phyloP scores from a whole-genome alignment of 1,140 invertebrate genomes.

The Dendrolimus kikuchii region DNA sequence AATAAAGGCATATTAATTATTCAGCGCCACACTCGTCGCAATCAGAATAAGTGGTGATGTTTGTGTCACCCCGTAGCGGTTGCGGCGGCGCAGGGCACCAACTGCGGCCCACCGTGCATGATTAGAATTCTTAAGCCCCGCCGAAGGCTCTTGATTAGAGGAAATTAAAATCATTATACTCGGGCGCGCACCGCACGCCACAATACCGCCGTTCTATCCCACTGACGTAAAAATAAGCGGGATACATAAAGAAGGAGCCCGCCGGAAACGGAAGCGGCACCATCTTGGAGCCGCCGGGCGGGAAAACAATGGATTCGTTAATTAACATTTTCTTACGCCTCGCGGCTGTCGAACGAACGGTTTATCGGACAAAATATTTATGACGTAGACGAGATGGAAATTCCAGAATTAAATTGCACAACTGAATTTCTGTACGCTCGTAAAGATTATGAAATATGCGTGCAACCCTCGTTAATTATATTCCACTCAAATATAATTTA shows the following conservation, averaged over 20 bases:
- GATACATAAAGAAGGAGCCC: slow-evolving; percentile 67
- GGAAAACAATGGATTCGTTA: slow-evolving; percentile 73
- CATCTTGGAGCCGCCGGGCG: slow-evolving; percentile 69
- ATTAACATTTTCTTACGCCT: slow-evolving; percentile 75
- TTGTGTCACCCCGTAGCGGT: slow-evolving; percentile 47
- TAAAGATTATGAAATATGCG: slow-evolving; percentile 30
- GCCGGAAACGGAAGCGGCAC: slow-evolving; percentile 68
- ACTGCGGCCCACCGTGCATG: slow-evolving; percentile 28
- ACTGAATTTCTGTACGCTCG: slow-evolving; percentile 32
- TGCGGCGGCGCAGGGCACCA: too few species aligned
- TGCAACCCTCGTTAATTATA: too few species aligned
- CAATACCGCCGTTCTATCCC: slow-evolving; percentile 49
- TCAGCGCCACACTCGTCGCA: slow-evolving; percentile 68
- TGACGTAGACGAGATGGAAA: slow-evolving; percentile 55
- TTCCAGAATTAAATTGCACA: slow-evolving; percentile 47
- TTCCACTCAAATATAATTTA: too few species aligned
- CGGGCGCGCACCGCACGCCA: slow-evolving; percentile 40
- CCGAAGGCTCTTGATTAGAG: slow-evolving; percentile 70
- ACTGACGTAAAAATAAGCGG: slow-evolving; percentile 60
- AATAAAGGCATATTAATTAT: slow-evolving; percentile 71
- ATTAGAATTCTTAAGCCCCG: slow-evolving; percentile 70
- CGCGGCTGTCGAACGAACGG: slow-evolving; percentile 70
- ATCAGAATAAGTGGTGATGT: slow-evolving; percentile 71
- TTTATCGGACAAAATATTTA: slow-evolving; percentile 73
- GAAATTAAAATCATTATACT: slow-evolving; percentile 72